phyloP scores from a whole-genome alignment of 2,888 invertebrate genomes.

The Invenusta paracnida region DNA sequence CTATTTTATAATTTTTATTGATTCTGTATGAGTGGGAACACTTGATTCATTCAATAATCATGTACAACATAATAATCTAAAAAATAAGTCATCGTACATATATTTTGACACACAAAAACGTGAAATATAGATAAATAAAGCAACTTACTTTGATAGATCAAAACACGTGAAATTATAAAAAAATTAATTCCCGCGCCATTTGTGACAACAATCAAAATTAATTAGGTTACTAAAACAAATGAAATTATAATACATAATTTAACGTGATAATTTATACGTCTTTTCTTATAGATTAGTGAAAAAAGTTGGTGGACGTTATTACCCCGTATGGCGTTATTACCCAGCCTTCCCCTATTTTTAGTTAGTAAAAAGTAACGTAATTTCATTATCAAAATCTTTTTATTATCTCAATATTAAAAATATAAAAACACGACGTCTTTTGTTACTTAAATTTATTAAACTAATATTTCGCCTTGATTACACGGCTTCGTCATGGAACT shows the following conservation, averaged over 20 bases:
- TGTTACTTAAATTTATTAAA: too few species aligned
- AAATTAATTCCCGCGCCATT: conserved; percentile 14
- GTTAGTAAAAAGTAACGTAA: too few species aligned
- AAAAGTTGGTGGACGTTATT: conserved; percentile 21
- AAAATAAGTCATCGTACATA: background rate
- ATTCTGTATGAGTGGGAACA: background rate
- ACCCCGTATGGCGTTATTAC: conserved; percentile 29
- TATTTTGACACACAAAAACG: background rate
- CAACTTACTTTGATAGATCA: background rate
- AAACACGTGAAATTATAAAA: conserved; percentile 21
- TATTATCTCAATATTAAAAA: too few species aligned
- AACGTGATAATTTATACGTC: conserved; percentile 26
- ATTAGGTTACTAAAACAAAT: conserved; percentile 29
- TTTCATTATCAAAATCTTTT: too few species aligned
- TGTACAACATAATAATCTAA: background rate
- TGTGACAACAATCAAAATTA: conserved; percentile 25
- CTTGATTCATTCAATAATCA: background rate
- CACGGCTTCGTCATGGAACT: too few species aligned
- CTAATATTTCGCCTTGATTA: too few species aligned
- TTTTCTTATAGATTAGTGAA: conserved; percentile 21
- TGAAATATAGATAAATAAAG: conserved; percentile 9
- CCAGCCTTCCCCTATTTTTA: conserved; percentile 23
- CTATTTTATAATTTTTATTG: background rate
- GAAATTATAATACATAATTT: conserved; percentile 25
- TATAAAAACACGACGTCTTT: too few species aligned